Evolutionary conservation across 2,113 vertebrate species (phyloP).

Genomic region (Panthera uncia): DNA sequence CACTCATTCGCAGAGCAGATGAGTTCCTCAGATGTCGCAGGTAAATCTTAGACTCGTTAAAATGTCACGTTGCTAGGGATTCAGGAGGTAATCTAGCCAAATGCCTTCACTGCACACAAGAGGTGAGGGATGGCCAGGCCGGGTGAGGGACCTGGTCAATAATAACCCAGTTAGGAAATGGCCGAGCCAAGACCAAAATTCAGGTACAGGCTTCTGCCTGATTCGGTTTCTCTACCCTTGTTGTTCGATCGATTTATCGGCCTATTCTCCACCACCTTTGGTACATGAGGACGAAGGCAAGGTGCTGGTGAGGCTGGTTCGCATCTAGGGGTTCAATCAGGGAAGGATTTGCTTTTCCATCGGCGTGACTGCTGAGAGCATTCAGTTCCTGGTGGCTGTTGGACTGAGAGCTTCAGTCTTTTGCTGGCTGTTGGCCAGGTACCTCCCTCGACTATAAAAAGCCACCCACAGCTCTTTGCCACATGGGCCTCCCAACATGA

Average conservation of each 20-base stretch:
- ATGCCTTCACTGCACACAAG: not conserved
- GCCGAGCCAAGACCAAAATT: not conserved
- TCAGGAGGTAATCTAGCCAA: not conserved
- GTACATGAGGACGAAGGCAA: not conserved
- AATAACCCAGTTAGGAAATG: not conserved
- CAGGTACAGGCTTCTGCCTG: too few relatives aligned
- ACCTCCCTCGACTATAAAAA: not conserved
- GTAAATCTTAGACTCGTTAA: not conserved
- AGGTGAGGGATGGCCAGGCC: not conserved
- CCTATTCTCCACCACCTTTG: not conserved
- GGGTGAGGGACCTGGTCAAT: not conserved
- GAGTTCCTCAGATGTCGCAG: not conserved
- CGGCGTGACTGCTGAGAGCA: not conserved
- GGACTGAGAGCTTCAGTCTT: not conserved
- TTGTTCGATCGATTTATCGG: rapidly evolving
- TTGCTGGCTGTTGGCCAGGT: not conserved
- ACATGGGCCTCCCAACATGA: not conserved
- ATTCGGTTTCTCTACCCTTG: too few relatives aligned
- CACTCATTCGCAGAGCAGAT: not conserved
- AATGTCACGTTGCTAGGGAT: not conserved
- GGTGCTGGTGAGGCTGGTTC: not conserved
- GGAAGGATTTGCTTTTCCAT: not conserved
- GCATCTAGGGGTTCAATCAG: not conserved
- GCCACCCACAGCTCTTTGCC: not conserved
- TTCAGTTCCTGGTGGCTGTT: not conserved